phyloP scores from a whole-genome alignment of 2,797 vertebrate genomes.

The Babyrousa celebensis region DNA sequence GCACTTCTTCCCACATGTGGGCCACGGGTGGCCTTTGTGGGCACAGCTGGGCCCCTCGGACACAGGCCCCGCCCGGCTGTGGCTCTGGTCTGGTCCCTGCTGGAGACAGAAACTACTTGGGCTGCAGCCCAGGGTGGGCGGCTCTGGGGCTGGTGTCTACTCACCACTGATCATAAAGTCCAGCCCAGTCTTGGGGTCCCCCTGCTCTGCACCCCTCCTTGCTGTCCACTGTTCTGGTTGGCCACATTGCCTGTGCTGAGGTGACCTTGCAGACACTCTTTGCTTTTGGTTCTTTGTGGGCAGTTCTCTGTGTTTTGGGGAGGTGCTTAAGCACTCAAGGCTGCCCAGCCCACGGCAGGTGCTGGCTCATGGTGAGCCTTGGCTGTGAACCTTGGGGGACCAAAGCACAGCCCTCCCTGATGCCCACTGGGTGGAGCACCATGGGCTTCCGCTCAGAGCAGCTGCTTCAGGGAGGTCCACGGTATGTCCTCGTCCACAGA shows the following conservation, averaged over 20 bases:
- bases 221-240: rapidly evolving
- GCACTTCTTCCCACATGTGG: neutral
- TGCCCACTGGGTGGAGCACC: too few relatives aligned
- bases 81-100: neutral
- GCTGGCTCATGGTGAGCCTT: neutral
- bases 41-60: neutral
- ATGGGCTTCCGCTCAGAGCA: neutral
- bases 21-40: neutral
- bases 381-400: rapidly evolving
- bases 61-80: neutral
- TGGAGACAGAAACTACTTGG: neutral
- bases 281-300: neutral
- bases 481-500: neutral
- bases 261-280: neutral
- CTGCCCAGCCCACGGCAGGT: neutral
- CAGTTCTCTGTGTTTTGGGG: neutral
- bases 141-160: too few relatives aligned
- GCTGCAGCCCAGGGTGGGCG: neutral
- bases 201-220: rapidly evolving
- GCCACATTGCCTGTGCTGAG: too few relatives aligned
- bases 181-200: too few relatives aligned
- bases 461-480: neutral
- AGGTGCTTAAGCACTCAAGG: neutral
- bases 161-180: rapidly evolving
- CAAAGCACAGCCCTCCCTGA: rapidly evolving